A percentile compares a stretch with the other conserved stretches of the same genome.
Conservation (phyloP, 2,797 vertebrate genomes). For the Tamandua tetradactyla region DNA sequence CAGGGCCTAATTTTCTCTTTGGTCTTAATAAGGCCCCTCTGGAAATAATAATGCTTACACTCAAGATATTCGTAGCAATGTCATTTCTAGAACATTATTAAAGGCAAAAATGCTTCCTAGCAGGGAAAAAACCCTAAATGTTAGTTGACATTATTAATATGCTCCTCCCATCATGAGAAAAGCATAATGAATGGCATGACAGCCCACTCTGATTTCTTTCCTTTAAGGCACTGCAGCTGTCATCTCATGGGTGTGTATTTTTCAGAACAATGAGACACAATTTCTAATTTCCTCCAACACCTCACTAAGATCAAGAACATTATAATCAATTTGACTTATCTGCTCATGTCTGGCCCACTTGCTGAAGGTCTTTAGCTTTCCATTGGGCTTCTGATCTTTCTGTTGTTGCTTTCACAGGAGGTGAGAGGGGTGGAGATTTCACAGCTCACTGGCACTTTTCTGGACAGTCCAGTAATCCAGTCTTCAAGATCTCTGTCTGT, state of each 20-base stretch:
- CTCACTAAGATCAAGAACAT: neutral
- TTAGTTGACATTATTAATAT: conserved; percentile 21
- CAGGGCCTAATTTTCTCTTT: conserved; percentile 31
- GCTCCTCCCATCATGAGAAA: neutral
- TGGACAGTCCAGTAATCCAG: neutral
- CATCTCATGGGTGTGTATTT: neutral
- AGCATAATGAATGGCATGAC: neutral
- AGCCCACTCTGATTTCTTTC: neutral
- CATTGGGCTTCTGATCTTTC: neutral
- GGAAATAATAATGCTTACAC: conserved; percentile 53
- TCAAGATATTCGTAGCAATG: conserved; percentile 44
- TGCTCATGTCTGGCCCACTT: neutral
- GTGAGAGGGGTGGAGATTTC: neutral
- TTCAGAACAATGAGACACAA: neutral
- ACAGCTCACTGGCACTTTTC: neutral
- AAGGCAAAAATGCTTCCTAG: conserved; percentile 5
- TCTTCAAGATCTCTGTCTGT: conserved; percentile 6
- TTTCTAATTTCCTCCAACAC: neutral
- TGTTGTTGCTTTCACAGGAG: neutral
- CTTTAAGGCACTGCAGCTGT: neutral
- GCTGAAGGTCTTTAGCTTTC: neutral
- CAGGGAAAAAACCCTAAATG: conserved; percentile 19
- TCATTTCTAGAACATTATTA: conserved; percentile 48
- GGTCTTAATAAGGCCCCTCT: conserved; percentile 12
- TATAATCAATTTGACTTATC: neutral